Conservation (phyloP, 2,888 invertebrate genomes). For the Folsomia manolachei region DNA sequence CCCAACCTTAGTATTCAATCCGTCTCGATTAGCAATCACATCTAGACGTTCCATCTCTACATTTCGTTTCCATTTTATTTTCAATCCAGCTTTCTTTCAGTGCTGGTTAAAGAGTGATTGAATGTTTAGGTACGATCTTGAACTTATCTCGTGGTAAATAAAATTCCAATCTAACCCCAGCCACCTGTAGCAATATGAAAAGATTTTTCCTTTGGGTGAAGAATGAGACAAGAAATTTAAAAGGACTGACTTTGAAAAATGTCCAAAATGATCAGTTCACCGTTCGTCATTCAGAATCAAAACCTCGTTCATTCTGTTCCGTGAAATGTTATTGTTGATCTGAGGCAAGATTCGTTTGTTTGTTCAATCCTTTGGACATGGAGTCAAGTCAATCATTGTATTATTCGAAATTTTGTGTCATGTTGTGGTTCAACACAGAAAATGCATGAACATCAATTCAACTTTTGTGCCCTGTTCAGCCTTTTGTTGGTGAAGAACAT, state of each 20-base stretch:
- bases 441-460: background rate
- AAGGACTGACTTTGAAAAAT: conserved; percentile 3
- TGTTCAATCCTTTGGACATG: background rate
- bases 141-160: background rate
- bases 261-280: background rate
- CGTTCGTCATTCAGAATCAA: background rate
- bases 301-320: background rate
- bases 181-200: background rate
- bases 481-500: background rate
- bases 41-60: background rate
- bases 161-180: background rate
- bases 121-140: background rate
- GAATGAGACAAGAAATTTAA: background rate
- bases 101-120: background rate
- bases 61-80: no score
- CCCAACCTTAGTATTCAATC: background rate
- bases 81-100: no score
- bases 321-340: background rate
- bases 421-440: background rate
- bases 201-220: background rate
- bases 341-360: background rate
- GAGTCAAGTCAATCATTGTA: background rate
- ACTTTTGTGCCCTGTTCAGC: background rate
- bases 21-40: background rate
- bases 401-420: background rate